Percentiles rank a stretch among this genome's conserved stretches.
Evolutionary conservation across 1,140 invertebrate genomes (phyloP).

Genomic region (Cydia pomonella): DNA sequence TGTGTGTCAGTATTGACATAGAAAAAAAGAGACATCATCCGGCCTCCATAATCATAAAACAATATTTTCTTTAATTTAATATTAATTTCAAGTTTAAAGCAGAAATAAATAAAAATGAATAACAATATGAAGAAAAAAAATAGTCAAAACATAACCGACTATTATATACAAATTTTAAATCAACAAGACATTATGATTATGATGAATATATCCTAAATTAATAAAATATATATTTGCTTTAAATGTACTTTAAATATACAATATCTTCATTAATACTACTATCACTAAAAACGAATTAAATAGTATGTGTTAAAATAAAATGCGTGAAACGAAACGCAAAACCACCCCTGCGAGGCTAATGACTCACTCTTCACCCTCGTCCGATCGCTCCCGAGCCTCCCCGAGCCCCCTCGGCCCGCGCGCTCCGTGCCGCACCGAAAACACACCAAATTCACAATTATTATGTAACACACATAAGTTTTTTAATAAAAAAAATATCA

Average conservation of each 20-base stretch:
- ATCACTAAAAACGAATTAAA: neutral
- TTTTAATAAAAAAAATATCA: conserved; percentile 43
- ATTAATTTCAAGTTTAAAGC: too few species aligned
- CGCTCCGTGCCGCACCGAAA: conserved; percentile 56
- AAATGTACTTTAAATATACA: too few species aligned
- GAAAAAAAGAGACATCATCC: neutral
- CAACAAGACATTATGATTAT: too few species aligned
- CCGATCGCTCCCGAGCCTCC: conserved; percentile 43
- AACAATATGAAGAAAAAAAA: too few species aligned
- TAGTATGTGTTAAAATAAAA: neutral
- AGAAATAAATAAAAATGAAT: too few species aligned
- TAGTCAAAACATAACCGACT: too few species aligned
- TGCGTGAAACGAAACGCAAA: conserved; percentile 63
- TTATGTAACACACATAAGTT: conserved; percentile 68
- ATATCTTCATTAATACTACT: neutral
- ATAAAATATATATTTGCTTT: too few species aligned
- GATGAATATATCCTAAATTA: too few species aligned
- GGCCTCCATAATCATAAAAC: too few species aligned
- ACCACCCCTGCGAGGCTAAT: conserved; percentile 62
- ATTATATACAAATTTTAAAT: too few species aligned
- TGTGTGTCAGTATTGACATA: neutral
- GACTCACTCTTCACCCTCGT: conserved; percentile 64
- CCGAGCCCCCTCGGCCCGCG: conserved; percentile 53
- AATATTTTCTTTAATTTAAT: too few species aligned
- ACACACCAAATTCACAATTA: conserved; percentile 60